Evolutionary conservation across 2,113 vertebrate genomes (phyloP), one percentile per base, ranked within the genome.

Genomic region (Mellivora capensis): DNA sequence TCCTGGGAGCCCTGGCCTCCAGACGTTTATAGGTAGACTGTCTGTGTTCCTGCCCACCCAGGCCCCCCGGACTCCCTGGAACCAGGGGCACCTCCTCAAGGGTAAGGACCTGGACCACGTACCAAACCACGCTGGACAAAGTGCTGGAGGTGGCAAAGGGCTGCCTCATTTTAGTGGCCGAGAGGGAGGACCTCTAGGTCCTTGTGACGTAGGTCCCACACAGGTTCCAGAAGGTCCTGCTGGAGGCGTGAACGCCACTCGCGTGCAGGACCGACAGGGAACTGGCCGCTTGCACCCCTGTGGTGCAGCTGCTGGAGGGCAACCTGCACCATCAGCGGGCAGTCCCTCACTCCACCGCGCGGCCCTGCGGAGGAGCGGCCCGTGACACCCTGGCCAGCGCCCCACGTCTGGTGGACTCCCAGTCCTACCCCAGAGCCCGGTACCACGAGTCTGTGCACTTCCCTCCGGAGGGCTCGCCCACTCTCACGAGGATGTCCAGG

Each of bases 21-120:
- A 27, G 27, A 31, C 6, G 93, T 99, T 7, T 98, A 99, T 94
- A 99, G 99, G 62, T 99, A 99, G 97, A 98, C 98, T n/a, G 98
- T 74, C 98, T n/a, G 98, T 71, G 98, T 99, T 87, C 99, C 99
- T 2, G 99, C 99, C 0, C 99, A 99, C 1, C 99, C 99, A 0
- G 99, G 99, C 4, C 99, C 99, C 0, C 99, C 0, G 99, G 99
- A 3, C 97, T 97, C 11, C 99, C 99, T 59, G 99, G 99, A 83
- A 93, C 59, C 49, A 98, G 99, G 0, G 99, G 99, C 62, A 96
- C 72, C 9, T 98, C 98, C 5, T 98, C 99, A 74, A 99, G 99
- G 97, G 99, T 99, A 85, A 99, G 96, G 0, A 85, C 99, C 72
- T 52, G 99, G 97, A 98, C 99, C 21, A 99, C 99, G 0, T 99